Evolutionary conservation across 2,113 vertebrate species (phyloP).

Genomic region (Synodontis membranacea): DNA sequence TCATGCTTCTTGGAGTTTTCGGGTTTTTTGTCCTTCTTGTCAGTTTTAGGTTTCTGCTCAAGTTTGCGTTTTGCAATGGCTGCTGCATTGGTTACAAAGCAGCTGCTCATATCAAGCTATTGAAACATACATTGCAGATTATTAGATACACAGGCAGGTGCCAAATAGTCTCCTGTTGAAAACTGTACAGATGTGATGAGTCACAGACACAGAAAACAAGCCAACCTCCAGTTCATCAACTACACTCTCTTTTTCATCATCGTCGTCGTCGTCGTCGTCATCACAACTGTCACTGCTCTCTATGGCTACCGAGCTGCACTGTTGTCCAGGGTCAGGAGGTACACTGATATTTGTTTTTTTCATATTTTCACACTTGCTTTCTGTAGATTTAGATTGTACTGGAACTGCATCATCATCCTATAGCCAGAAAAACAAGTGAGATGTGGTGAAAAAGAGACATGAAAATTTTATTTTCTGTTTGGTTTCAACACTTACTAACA

Average conservation of each 20-base stretch:
- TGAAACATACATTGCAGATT: slow-evolving; percentile 35
- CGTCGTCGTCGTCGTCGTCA: slow-evolving; percentile 42
- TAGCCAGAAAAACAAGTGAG: background rate
- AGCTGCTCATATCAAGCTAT: slow-evolving; percentile 65
- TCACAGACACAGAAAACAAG: slow-evolving; percentile 38
- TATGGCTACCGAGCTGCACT: background rate
- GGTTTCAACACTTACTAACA: background rate
- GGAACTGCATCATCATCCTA: slow-evolving; percentile 32
- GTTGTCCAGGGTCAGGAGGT: slow-evolving; percentile 15
- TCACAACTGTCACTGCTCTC: slow-evolving; percentile 24
- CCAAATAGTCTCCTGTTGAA: background rate
- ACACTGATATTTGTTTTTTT: slow-evolving; percentile 40
- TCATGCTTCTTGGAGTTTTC: slow-evolving; percentile 22
- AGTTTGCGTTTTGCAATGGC: slow-evolving; percentile 49
- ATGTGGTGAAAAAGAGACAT: background rate
- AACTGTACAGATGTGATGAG: background rate
- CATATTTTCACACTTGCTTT: slow-evolving; percentile 43
- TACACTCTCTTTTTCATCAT: slow-evolving; percentile 17
- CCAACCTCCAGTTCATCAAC: slow-evolving; percentile 59
- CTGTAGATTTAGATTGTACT: slow-evolving; percentile 49
- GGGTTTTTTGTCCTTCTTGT: slow-evolving; percentile 51
- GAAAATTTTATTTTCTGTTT: background rate
- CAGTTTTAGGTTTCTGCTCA: slow-evolving; percentile 49
- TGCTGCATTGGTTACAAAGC: slow-evolving; percentile 53
- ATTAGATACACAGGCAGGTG: too few relatives aligned